These are phyloP conservation scores for Saturnia japonica DNA, from an alignment of 2,888 invertebrate genomes.

Conservation along the genomic window DNA sequence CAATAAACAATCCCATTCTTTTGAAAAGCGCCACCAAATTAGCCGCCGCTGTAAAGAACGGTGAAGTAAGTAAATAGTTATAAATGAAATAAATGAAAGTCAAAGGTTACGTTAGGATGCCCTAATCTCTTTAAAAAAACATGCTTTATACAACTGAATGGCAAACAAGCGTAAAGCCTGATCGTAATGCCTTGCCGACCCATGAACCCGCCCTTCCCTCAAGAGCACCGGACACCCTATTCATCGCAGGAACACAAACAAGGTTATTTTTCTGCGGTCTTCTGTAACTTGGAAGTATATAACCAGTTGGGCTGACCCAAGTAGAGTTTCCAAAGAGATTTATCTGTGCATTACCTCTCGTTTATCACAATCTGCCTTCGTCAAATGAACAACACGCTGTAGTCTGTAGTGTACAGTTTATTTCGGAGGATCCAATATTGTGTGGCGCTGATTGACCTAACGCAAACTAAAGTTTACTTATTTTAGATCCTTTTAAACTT, in stretches of 20 bases:
- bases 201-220: no score
- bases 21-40: slow-evolving; percentile 80
- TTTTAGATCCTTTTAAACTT: background rate
- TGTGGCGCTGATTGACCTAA: background rate
- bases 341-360: background rate
- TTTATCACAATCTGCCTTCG: background rate
- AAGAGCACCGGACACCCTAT: no score
- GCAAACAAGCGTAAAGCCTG: no score
- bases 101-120: background rate
- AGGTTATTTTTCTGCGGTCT: no score
- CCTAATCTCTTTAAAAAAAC: no score
- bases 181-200: no score
- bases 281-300: no score
- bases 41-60: slow-evolving; percentile 81
- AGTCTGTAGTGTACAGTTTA: background rate
- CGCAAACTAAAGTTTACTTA: background rate
- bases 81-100: background rate
- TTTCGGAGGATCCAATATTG: background rate
- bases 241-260: no score
- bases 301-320: no score
- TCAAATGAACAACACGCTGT: background rate
- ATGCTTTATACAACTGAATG: no score
- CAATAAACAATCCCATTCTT: slow-evolving; percentile 75
- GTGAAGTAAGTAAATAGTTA: slow-evolving; percentile 69
- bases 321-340: background rate